Evolutionary conservation across 2,113 vertebrate species (phyloP), one percentile per base, ranked within the genome.

Genomic region (Polyodon spathula): DNA sequence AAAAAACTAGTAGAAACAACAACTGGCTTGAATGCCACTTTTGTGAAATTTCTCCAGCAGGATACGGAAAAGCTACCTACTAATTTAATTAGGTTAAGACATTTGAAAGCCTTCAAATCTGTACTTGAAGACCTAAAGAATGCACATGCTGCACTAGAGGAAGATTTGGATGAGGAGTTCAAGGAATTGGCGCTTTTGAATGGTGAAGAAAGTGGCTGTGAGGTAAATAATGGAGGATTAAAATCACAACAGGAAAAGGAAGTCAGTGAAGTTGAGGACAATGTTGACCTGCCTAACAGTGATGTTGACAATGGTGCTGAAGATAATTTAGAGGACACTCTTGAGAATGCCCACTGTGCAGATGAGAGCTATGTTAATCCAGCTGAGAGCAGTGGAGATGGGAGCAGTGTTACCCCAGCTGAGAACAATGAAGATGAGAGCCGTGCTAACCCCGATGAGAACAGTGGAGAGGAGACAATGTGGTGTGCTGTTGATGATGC

Each of bases 1-100:
- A 98, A 94, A 86, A 97, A 95, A 55, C 85, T 99, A 50, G 84
- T 97, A 67, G 95, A 99, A 76, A 97, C 96, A 2, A 98, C 95
- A 58, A 78, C 90, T 6, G 93, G 91, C 64, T 84, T 99, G 72
- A 98, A 97, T 66, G 83, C 88, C 56, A 96, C 93, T 14, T 99
- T 95, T 70, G 81, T 96, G 70, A 92, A 92, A 58, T 99, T 99
- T 78, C 84, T 97, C 64, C 93, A 95, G 72, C 88, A 92, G 0
- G 66, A 79, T 12, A 58, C 80, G 5, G 84, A 85, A 73, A 89
- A 92, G 61, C 77, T 78, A 55, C 91, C 85, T 59, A 75, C 84
- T 17, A 90, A 58, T 41, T 58, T 84, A 12, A 67, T 81, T 58
- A 90, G 90, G 66, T 84, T 92, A 75, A 87, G 93, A 69, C 93